Conservation (phyloP, 2,888 invertebrate genomes). For the Lypha dubia region DNA sequence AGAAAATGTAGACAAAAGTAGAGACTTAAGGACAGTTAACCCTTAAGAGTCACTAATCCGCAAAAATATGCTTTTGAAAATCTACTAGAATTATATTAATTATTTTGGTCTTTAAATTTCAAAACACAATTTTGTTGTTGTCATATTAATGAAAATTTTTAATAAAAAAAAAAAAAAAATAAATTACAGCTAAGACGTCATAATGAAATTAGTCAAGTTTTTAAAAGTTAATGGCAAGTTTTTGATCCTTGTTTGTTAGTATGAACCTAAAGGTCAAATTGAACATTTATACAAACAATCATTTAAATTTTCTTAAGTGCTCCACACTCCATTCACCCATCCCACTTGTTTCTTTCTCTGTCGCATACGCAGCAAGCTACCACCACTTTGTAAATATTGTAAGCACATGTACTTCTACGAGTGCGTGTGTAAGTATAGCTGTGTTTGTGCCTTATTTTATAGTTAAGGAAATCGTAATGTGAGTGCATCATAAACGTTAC, state of each 20-base stretch:
- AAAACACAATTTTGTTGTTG: not conserved
- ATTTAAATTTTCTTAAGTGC: not conserved
- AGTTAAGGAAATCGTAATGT: slow-evolving; percentile 54
- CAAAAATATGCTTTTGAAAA: too few species aligned
- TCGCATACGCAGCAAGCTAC: slow-evolving; percentile 31
- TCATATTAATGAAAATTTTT: not conserved
- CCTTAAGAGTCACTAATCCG: too few species aligned
- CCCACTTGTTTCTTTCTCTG: not conserved
- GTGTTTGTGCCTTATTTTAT: slow-evolving; percentile 20
- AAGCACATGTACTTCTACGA: not conserved
- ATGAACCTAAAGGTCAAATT: slow-evolving; percentile 3
- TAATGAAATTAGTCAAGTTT: slow-evolving; percentile 17
- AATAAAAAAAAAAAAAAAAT: not conserved
- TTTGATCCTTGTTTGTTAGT: not conserved
- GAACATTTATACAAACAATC: not conserved
- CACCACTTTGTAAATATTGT: slow-evolving; percentile 50
- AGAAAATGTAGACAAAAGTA: too few species aligned
- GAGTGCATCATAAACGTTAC: slow-evolving; percentile 71
- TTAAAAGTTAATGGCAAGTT: not conserved
- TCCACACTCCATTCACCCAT: not conserved
- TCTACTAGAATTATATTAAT: too few species aligned
- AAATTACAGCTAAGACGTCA: not conserved
- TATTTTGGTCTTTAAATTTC: too few species aligned
- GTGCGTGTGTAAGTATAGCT: not conserved
- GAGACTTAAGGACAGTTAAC: too few species aligned